phyloP scores from a whole-genome alignment of 1,140 invertebrate genomes.

The Copidosoma floridanum region DNA sequence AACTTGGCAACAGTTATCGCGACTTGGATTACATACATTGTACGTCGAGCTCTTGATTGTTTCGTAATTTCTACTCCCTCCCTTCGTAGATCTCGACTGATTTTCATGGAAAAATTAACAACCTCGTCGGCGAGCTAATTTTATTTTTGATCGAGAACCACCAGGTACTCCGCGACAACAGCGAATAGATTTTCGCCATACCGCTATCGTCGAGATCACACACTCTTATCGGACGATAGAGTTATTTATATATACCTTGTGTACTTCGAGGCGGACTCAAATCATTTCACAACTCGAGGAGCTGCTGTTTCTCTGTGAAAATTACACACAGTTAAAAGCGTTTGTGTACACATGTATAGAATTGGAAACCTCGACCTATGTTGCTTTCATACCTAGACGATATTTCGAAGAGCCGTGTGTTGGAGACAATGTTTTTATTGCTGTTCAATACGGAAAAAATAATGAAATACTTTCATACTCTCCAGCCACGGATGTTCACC shows the following conservation, averaged over 20 bases:
- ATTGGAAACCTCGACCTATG: too few relatives aligned
- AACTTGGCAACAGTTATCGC: too few relatives aligned
- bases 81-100: conserved; percentile 3
- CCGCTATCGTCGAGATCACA: neutral
- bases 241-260: too few relatives aligned
- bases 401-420: too few relatives aligned
- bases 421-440: too few relatives aligned
- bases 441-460: too few relatives aligned
- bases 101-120: conserved; percentile 17
- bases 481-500: too few relatives aligned
- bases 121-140: neutral
- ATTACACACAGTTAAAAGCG: neutral
- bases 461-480: too few relatives aligned
- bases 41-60: neutral
- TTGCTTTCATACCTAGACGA: too few relatives aligned
- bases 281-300: neutral
- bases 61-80: too few relatives aligned
- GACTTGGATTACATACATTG: conserved; percentile 6
- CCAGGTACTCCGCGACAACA: neutral
- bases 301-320: neutral
- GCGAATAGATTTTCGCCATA: neutral
- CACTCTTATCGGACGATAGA: too few relatives aligned
- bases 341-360: too few relatives aligned
- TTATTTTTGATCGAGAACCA: neutral
- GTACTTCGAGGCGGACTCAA: neutral